phyloP scores from a whole-genome alignment of 2,888 invertebrate genomes.

The Heteromurus nitidus region DNA sequence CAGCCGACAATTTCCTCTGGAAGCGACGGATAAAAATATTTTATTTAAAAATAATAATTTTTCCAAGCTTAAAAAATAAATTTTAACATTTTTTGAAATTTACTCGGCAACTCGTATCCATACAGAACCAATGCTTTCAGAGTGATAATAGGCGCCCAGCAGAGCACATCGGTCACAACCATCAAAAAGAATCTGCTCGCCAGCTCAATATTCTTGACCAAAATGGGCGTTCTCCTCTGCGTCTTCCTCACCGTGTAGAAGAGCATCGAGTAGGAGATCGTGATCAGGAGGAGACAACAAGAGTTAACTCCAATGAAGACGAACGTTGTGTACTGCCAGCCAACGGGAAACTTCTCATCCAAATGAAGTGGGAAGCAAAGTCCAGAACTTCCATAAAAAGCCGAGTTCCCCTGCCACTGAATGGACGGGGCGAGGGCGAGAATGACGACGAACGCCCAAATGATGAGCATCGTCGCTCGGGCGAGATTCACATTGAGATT shows the following conservation, averaged over 20 bases:
- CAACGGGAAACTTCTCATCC: slow-evolving; percentile 81
- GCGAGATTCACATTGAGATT: slow-evolving; percentile 79
- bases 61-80: background rate
- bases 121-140: slow-evolving; percentile 81
- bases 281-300: slow-evolving; percentile 78
- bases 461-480: slow-evolving; percentile 77
- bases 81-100: too few relatives aligned
- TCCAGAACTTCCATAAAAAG: slow-evolving; percentile 82
- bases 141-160: slow-evolving; percentile 83
- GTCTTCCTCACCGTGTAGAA: slow-evolving; percentile 81
- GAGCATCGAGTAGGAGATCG: slow-evolving; percentile 80
- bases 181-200: slow-evolving; percentile 83
- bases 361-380: slow-evolving; percentile 84
- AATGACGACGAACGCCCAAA: slow-evolving; percentile 80
- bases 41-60: background rate
- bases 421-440: slow-evolving; percentile 82
- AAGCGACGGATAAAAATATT: slow-evolving; percentile 68
- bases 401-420: slow-evolving; percentile 79
- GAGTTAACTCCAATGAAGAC: slow-evolving; percentile 83
- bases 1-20: slow-evolving; percentile 82
- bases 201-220: slow-evolving; percentile 79
- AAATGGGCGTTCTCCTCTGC: slow-evolving; percentile 79
- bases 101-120: slow-evolving; percentile 79
- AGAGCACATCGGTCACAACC: slow-evolving; percentile 82
- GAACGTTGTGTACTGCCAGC: slow-evolving; percentile 85